Evolutionary conservation across 2,797 vertebrate genomes (phyloP), one percentile per base, ranked within the genome.

Genomic region (Sebastes nivosus): DNA sequence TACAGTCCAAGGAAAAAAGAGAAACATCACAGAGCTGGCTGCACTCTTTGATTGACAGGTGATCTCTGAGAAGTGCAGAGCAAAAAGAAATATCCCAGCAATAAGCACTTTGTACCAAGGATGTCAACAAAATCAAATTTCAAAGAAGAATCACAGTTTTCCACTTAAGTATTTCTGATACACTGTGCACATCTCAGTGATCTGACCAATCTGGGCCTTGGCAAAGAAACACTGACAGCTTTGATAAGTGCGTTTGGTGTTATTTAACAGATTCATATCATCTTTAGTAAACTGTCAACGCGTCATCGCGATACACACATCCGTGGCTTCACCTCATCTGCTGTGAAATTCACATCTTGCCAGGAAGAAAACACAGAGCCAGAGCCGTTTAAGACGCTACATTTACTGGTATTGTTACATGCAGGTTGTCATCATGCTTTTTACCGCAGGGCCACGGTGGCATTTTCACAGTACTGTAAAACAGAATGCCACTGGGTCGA

Each of bases 201-300:
- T 84, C 71, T 79, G 89, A 88, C 91, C 87, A 78, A 83, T 86
- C 90, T 80, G 84, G 65, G 84, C 75, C 74, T 75, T 78, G 87
- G 88, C 82, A 85, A 61, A 82, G 81, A 75, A 68, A 76, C 82
- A 8, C 61, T 70, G 86, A 91, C 92, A 87, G 92, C 90, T 90
- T 92, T 87, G 84, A 90, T 82, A 65, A 84, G 85, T 67, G 87
- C n/a, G 70, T 81, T 87, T 72, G 86, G 42, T 90, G 82, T 84
- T 79, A 83, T 87, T 92, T 81, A 87, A 79, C 88, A 84, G 82
- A 87, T 86, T 83, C 83, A 55, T 67, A 80, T 88, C 86, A 68
- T 92, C 89, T 87, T 73, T 61, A 70, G 87, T 84, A 85, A 93
- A 92, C 89, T 87, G 89, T 90, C 88, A 81, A 8, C 20, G 22